Evolutionary conservation across 1,140 invertebrate species (phyloP).

Genomic region (Himalopsyche phryganea): DNA sequence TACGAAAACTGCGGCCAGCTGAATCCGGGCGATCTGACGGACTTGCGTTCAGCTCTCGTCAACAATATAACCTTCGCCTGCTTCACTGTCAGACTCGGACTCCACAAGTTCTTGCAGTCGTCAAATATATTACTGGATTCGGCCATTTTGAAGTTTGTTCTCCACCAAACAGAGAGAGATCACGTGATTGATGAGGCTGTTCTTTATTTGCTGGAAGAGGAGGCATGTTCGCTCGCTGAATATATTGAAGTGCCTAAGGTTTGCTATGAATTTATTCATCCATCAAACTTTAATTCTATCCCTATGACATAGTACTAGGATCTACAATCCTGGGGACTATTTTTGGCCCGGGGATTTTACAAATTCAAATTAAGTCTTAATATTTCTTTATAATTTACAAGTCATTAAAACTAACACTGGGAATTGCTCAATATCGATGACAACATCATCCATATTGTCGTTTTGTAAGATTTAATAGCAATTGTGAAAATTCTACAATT

Average conservation of each 20-base stretch:
- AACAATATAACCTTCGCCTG: slow-evolving; percentile 94
- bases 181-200: slow-evolving; percentile 47
- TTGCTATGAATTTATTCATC: no score
- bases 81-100: slow-evolving; percentile 78
- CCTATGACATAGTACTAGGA: no score
- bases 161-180: slow-evolving; percentile 15
- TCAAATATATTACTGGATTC: slow-evolving; percentile 62
- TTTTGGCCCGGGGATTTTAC: no score
- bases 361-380: no score
- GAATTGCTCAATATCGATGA: no score
- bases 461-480: no score
- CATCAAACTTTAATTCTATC: no score
- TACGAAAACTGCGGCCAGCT: slow-evolving; percentile 69
- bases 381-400: no score
- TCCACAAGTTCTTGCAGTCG: slow-evolving; percentile 69
- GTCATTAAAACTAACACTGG: no score
- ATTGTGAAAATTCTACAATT: no score
- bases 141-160: slow-evolving; percentile 60
- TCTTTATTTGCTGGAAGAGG: slow-evolving; percentile 65
- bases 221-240: slow-evolving; percentile 62
- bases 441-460: no score
- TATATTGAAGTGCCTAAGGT: slow-evolving; percentile 90
- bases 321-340: no score
- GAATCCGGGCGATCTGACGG: slow-evolving; percentile 83
- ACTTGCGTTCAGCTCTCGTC: slow-evolving; percentile 88